Conservation (phyloP, 2,888 invertebrate species). For the Patella caerulea region DNA sequence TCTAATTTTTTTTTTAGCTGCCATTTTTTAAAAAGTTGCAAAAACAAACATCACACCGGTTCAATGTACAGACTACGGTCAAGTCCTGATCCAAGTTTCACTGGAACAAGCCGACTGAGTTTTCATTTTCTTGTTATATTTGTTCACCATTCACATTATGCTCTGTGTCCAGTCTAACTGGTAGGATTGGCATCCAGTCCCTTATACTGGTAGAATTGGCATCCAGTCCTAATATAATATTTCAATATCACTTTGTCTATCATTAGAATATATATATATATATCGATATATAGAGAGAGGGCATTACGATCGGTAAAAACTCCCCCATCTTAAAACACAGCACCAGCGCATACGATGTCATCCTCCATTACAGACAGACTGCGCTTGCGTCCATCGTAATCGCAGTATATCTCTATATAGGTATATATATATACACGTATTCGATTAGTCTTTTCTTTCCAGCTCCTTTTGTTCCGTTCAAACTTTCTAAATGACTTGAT, state of each 20-base stretch:
- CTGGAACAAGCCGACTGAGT: slow-evolving; percentile 1
- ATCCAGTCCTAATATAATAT: slow-evolving; percentile 4
- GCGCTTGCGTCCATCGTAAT: neutral
- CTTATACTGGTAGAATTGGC: neutral
- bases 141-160: slow-evolving; percentile 1
- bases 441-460: neutral
- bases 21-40: slow-evolving; percentile 6
- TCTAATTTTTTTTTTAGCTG: neutral
- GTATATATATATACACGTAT: neutral
- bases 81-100: neutral
- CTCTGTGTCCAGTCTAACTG: slow-evolving; percentile 5
- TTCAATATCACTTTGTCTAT: neutral
- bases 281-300: no score
- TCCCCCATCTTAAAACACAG: neutral
- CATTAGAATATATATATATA: no score
- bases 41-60: slow-evolving; percentile 4
- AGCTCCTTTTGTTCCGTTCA: no score
- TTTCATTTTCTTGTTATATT: neutral
- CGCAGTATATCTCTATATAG: neutral
- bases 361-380: slow-evolving; percentile 4
- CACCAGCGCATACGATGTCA: slow-evolving; percentile 7
- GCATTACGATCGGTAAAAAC: no score
- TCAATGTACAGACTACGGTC: neutral
- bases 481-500: no score
- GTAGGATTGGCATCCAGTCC: slow-evolving; percentile 1